phyloP scores from a whole-genome alignment of 2,888 invertebrate species.

The Synergus japonicus region DNA sequence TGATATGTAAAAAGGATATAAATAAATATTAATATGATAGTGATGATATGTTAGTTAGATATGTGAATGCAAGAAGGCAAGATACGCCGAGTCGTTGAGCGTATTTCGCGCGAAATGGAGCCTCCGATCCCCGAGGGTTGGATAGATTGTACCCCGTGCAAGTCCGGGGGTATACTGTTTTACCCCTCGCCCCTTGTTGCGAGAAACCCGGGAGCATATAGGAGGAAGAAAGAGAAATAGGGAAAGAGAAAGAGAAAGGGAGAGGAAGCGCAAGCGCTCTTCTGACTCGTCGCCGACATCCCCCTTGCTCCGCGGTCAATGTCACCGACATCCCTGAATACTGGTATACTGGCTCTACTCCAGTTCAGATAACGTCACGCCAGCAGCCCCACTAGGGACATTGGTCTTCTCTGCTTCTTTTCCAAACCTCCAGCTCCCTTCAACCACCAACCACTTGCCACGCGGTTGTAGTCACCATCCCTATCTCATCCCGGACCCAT shows the following conservation, averaged over 20 bases:
- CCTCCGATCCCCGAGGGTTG: slow-evolving; percentile 35
- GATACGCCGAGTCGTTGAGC: slow-evolving; percentile 35
- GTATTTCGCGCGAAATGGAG: slow-evolving; percentile 40
- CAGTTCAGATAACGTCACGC: slow-evolving; percentile 51
- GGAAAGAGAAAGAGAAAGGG: slow-evolving; percentile 62
- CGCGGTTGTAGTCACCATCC: slow-evolving; percentile 4
- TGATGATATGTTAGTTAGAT: slow-evolving; percentile 17
- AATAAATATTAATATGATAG: background rate
- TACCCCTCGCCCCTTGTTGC: slow-evolving; percentile 67
- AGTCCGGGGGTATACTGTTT: slow-evolving; percentile 71
- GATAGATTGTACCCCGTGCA: slow-evolving; percentile 65
- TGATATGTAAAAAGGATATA: slow-evolving; percentile 3
- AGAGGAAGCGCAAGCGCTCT: slow-evolving; percentile 66
- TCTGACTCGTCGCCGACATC: slow-evolving; percentile 57
- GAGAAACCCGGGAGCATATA: slow-evolving; percentile 56
- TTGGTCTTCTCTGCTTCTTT: slow-evolving; percentile 36
- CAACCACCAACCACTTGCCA: slow-evolving; percentile 20
- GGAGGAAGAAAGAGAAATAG: slow-evolving; percentile 56
- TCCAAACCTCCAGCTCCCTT: slow-evolving; percentile 31
- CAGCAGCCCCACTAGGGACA: slow-evolving; percentile 41
- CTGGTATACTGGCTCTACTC: slow-evolving; percentile 44
- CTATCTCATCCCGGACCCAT: background rate
- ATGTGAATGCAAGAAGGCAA: slow-evolving; percentile 17
- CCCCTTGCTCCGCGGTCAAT: slow-evolving; percentile 67
- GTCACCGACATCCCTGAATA: slow-evolving; percentile 67